These are phyloP conservation scores for Sinhomidia bicolor DNA, from an alignment of 2,888 invertebrate species.

Conservation along the genomic window DNA sequence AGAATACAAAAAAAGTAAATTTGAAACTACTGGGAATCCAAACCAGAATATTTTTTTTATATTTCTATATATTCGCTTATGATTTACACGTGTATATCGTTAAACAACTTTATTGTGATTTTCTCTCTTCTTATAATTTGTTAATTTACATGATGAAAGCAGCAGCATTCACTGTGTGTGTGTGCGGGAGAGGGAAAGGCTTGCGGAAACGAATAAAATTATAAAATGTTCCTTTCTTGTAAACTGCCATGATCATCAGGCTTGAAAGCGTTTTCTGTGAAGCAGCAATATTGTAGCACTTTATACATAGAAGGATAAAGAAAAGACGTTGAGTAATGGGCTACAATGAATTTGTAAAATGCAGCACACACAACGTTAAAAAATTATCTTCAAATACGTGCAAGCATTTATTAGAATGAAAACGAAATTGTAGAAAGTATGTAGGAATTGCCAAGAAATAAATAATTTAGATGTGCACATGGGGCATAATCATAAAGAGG, in stretches of 20 bases:
- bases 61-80: too few species aligned
- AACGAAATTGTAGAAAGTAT: background rate
- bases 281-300: background rate
- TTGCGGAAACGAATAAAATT: background rate
- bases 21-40: too few species aligned
- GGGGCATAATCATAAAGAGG: too few species aligned
- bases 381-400: background rate
- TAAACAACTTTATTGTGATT: slow-evolving; percentile 19
- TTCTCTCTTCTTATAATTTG: background rate
- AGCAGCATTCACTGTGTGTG: background rate
- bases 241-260: background rate
- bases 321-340: background rate
- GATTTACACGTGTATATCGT: slow-evolving; percentile 38
- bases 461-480: too few species aligned
- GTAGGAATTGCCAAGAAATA: too few species aligned
- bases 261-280: background rate
- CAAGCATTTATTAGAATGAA: background rate
- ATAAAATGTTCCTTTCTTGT: too few species aligned
- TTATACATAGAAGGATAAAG: background rate
- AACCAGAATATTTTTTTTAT: too few species aligned
- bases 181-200: too few species aligned
- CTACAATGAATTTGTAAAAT: background rate
- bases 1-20: too few species aligned
- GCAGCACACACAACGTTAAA: background rate
- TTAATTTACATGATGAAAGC: slow-evolving; percentile 15